These are phyloP conservation scores for Cataglyphis rosenhaueri DNA, from an alignment of 2,888 invertebrate species.

Conservation along the genomic window DNA sequence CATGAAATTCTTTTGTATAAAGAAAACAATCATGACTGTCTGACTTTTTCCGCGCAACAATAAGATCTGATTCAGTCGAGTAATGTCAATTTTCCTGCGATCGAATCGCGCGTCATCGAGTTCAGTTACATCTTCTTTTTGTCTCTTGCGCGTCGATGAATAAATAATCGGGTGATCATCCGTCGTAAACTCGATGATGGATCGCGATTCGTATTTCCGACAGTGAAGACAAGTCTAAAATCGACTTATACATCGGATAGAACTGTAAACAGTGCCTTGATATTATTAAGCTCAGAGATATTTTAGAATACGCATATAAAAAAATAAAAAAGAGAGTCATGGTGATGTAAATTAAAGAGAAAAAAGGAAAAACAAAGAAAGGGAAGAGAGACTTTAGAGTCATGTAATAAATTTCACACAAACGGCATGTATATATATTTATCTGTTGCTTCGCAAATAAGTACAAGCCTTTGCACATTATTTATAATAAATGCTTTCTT, in stretches of 20 bases:
- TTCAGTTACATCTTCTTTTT: background rate
- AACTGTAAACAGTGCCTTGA: conserved; percentile 77
- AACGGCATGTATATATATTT: conserved; percentile 69
- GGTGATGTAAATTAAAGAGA: conserved; percentile 57
- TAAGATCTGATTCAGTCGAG: conserved; percentile 60
- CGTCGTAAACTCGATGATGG: conserved; percentile 30
- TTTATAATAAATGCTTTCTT: conserved; percentile 63
- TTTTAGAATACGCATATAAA: conserved; percentile 65
- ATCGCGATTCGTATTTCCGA: conserved; percentile 15
- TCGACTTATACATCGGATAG: conserved; percentile 55
- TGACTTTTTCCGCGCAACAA: conserved; percentile 37
- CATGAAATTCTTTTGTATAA: conserved; percentile 32
- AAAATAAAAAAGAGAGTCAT: background rate
- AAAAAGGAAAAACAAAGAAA: background rate
- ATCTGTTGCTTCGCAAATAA: conserved; percentile 68
- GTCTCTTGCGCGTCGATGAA: background rate
- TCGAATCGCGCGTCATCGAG: conserved; percentile 25
- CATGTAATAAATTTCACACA: conserved; percentile 44
- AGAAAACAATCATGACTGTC: conserved; percentile 45
- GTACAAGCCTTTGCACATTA: conserved; percentile 69
- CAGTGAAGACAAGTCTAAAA: conserved; percentile 11
- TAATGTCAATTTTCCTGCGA: conserved; percentile 37
- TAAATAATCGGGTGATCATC: conserved; percentile 17
- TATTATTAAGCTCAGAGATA: conserved; percentile 72
- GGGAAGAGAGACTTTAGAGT: conserved; percentile 19